Evolutionary conservation across 2,797 vertebrate genomes (phyloP).

Genomic region (Poeciliopsis infans): DNA sequence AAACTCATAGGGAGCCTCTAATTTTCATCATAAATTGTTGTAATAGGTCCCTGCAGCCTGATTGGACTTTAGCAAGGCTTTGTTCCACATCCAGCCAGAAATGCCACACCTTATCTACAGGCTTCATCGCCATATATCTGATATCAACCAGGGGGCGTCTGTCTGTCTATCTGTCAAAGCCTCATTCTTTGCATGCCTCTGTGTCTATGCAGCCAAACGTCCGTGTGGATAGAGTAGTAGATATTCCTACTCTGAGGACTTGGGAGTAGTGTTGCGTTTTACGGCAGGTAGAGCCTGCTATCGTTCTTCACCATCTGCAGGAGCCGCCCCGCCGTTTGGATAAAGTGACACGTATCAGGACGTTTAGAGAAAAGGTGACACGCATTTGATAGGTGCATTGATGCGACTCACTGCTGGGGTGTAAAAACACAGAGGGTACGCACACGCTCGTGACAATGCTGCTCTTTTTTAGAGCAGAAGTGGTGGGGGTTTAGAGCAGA

Average conservation of each 20-base stretch:
- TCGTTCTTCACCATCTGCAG: constrained; percentile 39
- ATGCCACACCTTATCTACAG: constrained; percentile 56
- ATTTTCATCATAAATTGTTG: constrained; percentile 33
- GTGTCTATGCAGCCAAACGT: constrained; percentile 28
- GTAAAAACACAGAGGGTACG: constrained; percentile 22
- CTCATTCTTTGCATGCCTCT: constrained; percentile 66
- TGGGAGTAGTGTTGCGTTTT: constrained; percentile 18
- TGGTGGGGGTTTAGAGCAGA: neutral
- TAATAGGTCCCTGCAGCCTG: constrained; percentile 16
- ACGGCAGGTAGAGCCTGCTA: constrained; percentile 28
- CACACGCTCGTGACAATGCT: constrained; percentile 19
- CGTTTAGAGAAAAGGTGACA: constrained; percentile 24
- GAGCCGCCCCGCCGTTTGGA: constrained; percentile 39
- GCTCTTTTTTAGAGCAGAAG: constrained; percentile 36
- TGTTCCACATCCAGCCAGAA: constrained; percentile 40
- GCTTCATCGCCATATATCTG: constrained; percentile 44
- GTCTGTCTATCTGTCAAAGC: constrained; percentile 52
- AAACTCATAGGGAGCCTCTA: constrained; percentile 23
- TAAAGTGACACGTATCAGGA: constrained; percentile 35
- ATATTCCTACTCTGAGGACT: constrained; percentile 31
- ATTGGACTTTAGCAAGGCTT: constrained; percentile 35
- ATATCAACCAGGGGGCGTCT: constrained; percentile 47
- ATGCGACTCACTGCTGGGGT: constrained; percentile 11
- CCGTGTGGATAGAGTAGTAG: constrained; percentile 22
- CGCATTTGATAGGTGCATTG: constrained; percentile 21